Percentiles rank a stretch among this genome's conserved stretches.
phyloP scores from a whole-genome alignment of 1,140 invertebrate genomes.

The Seison nebaliae region DNA sequence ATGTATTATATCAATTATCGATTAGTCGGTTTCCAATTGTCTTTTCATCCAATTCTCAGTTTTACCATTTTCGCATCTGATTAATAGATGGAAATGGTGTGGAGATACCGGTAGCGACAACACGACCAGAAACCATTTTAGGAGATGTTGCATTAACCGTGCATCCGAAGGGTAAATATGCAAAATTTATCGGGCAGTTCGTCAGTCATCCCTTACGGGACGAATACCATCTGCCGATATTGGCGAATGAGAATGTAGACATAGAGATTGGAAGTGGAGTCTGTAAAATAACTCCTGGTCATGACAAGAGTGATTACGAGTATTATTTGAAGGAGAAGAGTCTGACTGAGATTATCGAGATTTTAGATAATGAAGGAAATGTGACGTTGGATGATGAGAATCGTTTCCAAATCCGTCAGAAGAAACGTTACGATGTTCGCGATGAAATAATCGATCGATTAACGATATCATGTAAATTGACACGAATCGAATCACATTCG shows the following conservation, averaged over 20 bases:
- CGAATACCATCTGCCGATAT: conserved; percentile 1
- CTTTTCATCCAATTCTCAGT: too few relatives aligned
- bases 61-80: background rate
- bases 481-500: conserved; percentile 1
- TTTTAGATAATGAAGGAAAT: conserved; percentile 2
- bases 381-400: background rate
- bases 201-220: background rate
- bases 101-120: conserved; percentile 12
- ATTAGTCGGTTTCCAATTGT: too few relatives aligned
- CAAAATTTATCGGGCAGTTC: conserved; percentile 1
- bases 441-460: conserved; percentile 1
- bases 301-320: conserved; percentile 7
- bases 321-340: background rate
- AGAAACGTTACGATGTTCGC: conserved; percentile 18
- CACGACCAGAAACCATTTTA: conserved; percentile 14
- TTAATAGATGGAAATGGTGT: conserved; percentile 13
- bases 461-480: conserved; percentile 1
- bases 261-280: conserved; percentile 11
- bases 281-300: conserved; percentile 12
- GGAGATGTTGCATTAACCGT: conserved; percentile 13
- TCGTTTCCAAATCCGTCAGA: conserved; percentile 9
- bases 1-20: conserved; percentile 6
- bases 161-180: conserved; percentile 13
- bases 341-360: background rate
- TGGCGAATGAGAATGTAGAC: conserved; percentile 7